Base-by-base conservation (phyloP, 2,797 vertebrate genomes). In the Taenioides sp. region DNA sequence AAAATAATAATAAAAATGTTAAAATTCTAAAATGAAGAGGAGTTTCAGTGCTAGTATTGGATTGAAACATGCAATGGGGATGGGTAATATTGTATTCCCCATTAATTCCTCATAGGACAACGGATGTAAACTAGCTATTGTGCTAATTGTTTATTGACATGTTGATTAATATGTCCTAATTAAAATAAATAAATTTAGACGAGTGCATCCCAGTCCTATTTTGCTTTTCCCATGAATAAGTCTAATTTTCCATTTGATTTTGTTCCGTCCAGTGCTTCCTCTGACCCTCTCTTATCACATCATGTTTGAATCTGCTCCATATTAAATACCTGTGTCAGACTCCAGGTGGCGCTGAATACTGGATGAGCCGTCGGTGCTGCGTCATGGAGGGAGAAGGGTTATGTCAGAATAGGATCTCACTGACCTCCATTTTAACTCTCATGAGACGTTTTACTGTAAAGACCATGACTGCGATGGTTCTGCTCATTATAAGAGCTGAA, bases 321-420 rank as follows among this genome's bases (percentile, higher is more conserved):
- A 86, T 88, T 86, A 79, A 89, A 65, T 0, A 63, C 7, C 2
- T 10, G 54, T 31, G 57, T 66, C 65, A 66, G 79, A 71, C 78
- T 67, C 69, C 90, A 92, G 88, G 84, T 91, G 90, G 84, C 62
- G 77, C 75, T 90, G 89, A 92, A 91, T 91, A 87, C 60, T 90
- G 88, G 73, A 91, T 81, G 63, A 50, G 69, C 25, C 5, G 20
- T 59, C 10, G 10, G 55, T 4, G 25, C 62, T 18, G 18, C 55
- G 47, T 87, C 80, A 87, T 31, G 69, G 78, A 86, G 65, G 72
- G 64, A n/a, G 62, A 17, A 54, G 79, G 82, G 84, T 85, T 63
- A 76, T 67, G 70, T 77, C 59, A 75, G 84, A 86, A 75, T 54
- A 82, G 62, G 58, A n/a, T 65, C 65, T 67, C 58, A 14, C 10